Evolutionary conservation across 2,113 vertebrate genomes (phyloP), one percentile per base, ranked within the genome.

Genomic region (Puma concolor): DNA sequence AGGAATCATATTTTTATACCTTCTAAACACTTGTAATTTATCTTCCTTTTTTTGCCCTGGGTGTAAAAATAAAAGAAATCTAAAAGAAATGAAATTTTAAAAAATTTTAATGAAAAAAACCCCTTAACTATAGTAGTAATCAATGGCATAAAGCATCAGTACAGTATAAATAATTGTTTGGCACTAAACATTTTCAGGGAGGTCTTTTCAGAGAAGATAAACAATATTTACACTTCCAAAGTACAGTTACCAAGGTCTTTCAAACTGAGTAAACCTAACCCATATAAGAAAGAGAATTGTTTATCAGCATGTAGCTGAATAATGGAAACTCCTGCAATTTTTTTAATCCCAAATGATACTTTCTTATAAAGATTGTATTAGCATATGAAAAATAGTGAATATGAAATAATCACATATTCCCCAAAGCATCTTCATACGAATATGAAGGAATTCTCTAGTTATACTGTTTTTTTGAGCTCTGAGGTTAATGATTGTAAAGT

Each of bases 11-110:
- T 92, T 93, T 71, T 93, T 38, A 85, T 31, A 38, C 79, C 16
- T 77, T 86, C 93, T 23, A 95, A 90, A 76, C 52, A 80, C 38
- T 79, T 91, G 63, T 9, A 83, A 66, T 88, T 91, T 88, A 57
- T 19, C 31, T 83, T 95, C 60, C n/a, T 52, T 31, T 54, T 6
- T 8, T 11, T 0, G 14, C 33, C 17, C 16, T 10, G 14, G 25
- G 6, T 16, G 0, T n/a, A 2, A 57, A 81, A 50, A 44, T 36
- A 76, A 63, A 85, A 4, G 72, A 74, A 67, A 67, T 48, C 44
- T 36, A 71, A 74, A 29, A 76, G 67, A 86, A 91, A 74, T 82
- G 19, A 92, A 86, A 90, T 81, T 16, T 23, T 9, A 9, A 17
- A 44, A 44, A 93, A 82, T 27, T 36, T 31, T 63, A 84, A 60